Evolutionary conservation across 2,113 vertebrate genomes (phyloP).

Genomic region (Calyptommatus sinebrachiatus): DNA sequence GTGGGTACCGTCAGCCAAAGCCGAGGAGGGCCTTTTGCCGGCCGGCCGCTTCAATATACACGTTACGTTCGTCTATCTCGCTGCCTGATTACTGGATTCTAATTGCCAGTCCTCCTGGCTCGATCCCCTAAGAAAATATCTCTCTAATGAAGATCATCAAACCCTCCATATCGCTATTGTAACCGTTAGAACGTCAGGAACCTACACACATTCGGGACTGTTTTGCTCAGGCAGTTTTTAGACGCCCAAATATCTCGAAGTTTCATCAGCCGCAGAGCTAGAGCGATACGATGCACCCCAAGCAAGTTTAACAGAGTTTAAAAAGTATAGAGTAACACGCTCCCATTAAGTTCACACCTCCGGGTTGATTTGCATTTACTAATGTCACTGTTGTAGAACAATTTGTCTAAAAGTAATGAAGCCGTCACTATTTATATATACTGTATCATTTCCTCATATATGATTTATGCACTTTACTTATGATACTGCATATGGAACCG

Average conservation of each 20-base stretch:
- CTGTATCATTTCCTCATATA: no score
- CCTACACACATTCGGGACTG: not conserved
- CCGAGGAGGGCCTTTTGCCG: not conserved
- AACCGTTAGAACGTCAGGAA: not conserved
- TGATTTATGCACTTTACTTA: no score
- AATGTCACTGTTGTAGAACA: not conserved
- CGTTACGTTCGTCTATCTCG: fast-evolving
- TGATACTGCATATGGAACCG: no score
- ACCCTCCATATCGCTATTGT: no score
- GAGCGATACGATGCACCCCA: no score
- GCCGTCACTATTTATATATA: no score
- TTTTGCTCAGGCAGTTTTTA: not conserved
- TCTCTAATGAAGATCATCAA: fast-evolving
- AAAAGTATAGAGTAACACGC: not conserved
- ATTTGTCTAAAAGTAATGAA: no score
- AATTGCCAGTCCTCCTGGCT: fast-evolving
- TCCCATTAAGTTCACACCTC: not conserved
- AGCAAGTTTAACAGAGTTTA: not conserved
- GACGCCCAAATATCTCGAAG: not conserved
- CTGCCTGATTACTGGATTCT: not conserved
- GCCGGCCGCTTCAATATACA: not conserved
- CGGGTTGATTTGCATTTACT: not conserved
- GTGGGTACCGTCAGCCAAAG: fast-evolving
- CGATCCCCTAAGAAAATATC: fast-evolving
- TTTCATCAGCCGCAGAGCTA: not conserved